A percentile compares a stretch with the other conserved stretches of the same genome.
These are phyloP conservation scores for Leptarthrus brevirostris DNA, from an alignment of 2,888 invertebrate genomes.

Conservation along the genomic window DNA sequence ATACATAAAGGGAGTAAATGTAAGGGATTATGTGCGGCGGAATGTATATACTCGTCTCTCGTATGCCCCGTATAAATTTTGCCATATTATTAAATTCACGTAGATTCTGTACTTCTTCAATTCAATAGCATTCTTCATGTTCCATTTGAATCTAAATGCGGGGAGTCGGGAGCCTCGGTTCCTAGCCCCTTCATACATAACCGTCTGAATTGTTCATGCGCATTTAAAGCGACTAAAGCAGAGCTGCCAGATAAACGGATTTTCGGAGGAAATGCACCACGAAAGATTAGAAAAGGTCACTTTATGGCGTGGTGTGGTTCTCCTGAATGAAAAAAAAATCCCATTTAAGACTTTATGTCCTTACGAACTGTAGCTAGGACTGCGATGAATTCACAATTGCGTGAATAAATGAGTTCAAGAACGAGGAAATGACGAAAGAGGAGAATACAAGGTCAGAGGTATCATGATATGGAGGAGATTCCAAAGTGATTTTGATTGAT, in stretches of 20 bases:
- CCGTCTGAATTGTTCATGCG: constrained; percentile 40
- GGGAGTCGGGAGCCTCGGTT: background rate
- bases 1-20: background rate
- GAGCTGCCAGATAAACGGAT: constrained; percentile 42
- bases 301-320: too few relatives aligned
- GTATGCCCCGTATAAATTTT: background rate
- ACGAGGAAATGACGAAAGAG: too few relatives aligned
- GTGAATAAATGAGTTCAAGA: too few relatives aligned
- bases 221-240: constrained; percentile 28
- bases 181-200: background rate
- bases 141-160: constrained; percentile 30
- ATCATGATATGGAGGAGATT: too few relatives aligned
- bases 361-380: too few relatives aligned
- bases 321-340: too few relatives aligned
- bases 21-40: background rate
- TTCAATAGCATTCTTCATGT: constrained; percentile 43
- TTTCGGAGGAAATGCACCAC: constrained; percentile 36
- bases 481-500: too few relatives aligned
- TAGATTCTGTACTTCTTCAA: constrained; percentile 35
- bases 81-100: constrained; percentile 31
- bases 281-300: background rate
- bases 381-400: too few relatives aligned
- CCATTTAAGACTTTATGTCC: too few relatives aligned
- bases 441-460: too few relatives aligned
- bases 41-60: background rate